These are phyloP conservation scores for Cladopsammia gracilis DNA, from an alignment of 64 coral and sea anemone species.

Conservation along the genomic window DNA sequence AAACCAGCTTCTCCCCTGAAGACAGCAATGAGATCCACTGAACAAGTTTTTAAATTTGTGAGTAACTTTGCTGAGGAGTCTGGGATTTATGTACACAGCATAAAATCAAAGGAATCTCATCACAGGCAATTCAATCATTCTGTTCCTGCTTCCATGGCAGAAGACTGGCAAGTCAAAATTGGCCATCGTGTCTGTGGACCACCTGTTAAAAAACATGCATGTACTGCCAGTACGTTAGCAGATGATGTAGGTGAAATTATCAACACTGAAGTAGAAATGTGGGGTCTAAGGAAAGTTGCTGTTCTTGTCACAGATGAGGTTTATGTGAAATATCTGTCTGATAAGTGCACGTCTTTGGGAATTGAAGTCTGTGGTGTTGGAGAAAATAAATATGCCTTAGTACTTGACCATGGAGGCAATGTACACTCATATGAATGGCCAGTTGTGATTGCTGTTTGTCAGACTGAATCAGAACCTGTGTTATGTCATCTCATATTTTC, in stretches of 20 bases:
- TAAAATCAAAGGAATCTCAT: too few species aligned
- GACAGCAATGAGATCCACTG: background rate
- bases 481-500: too few species aligned
- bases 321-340: background rate
- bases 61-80: background rate
- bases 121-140: too few species aligned
- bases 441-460: constrained; percentile 8
- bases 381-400: background rate
- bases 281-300: too few species aligned
- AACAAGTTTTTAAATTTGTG: background rate
- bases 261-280: too few species aligned
- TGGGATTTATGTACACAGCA: too few species aligned
- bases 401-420: background rate
- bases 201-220: background rate
- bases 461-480: too few species aligned
- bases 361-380: background rate
- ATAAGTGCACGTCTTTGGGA: too few species aligned
- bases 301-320: too few species aligned
- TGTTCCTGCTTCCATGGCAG: background rate
- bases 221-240: too few species aligned
- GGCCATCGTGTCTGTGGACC: background rate
- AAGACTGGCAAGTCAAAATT: background rate
- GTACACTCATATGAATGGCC: background rate
- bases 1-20: background rate
- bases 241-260: too few species aligned